Conservation (phyloP, 2,888 invertebrate species). For the Temnothorax ravouxi region DNA sequence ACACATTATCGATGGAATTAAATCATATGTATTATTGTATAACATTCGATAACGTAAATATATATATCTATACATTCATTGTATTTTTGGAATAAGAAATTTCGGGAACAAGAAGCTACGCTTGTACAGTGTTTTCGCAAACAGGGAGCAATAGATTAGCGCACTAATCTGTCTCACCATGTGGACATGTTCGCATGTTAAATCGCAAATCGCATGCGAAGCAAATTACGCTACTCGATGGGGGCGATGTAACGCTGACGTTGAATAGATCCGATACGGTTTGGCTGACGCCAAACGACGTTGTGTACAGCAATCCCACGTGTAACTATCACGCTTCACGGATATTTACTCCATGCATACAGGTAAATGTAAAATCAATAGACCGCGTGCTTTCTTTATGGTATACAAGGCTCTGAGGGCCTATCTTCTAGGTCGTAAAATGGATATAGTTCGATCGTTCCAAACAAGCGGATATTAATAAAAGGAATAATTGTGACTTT, state of each 20-base stretch:
- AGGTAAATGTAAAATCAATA: conserved; percentile 85
- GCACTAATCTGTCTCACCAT: conserved; percentile 31
- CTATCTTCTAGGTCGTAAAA: conserved; percentile 81
- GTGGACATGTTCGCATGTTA: conserved; percentile 64
- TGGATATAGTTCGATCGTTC: conserved; percentile 67
- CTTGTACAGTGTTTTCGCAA: not conserved
- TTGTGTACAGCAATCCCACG: conserved; percentile 79
- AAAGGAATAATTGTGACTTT: conserved; percentile 68
- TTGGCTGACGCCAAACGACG: conserved; percentile 52
- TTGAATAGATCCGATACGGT: conserved; percentile 54
- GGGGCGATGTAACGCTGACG: conserved; percentile 56
- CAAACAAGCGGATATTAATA: conserved; percentile 79
- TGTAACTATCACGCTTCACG: conserved; percentile 85
- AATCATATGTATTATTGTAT: not conserved
- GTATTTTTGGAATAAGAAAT: not conserved
- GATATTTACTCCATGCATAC: conserved; percentile 78
- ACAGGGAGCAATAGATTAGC: conserved; percentile 15
- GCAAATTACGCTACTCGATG: conserved; percentile 41
- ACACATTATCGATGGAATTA: not conserved
- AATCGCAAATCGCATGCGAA: conserved; percentile 72
- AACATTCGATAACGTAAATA: not conserved
- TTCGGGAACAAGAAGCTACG: not conserved
- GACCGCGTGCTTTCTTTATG: conserved; percentile 68
- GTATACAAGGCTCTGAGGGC: conserved; percentile 60
- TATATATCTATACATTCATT: too few species aligned